phyloP scores from a whole-genome alignment of 2,888 invertebrate species.

The Neoitamus cyanurus region DNA sequence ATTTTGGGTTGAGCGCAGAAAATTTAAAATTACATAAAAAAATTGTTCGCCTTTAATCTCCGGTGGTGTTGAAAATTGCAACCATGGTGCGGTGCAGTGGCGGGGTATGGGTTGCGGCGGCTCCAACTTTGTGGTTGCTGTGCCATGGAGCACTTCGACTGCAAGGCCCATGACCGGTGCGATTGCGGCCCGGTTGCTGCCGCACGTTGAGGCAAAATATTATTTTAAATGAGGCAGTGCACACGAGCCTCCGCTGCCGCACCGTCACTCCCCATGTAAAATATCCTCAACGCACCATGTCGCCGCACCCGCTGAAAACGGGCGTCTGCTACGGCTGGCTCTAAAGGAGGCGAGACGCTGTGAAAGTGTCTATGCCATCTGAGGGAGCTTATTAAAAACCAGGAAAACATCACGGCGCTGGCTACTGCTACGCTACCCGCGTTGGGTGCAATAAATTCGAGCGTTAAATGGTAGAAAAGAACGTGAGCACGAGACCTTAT shows the following conservation, averaged over 20 bases:
- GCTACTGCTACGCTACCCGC: not conserved
- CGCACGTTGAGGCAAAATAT: too few relatives aligned
- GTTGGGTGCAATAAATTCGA: slow-evolving; percentile 2
- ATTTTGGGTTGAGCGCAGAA: slow-evolving; percentile 1
- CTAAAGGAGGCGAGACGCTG: not conserved
- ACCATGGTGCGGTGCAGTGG: not conserved
- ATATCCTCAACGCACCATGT: too few relatives aligned
- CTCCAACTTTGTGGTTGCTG: not conserved
- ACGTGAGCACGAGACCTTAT: slow-evolving; percentile 8
- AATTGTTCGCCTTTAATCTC: slow-evolving; percentile 23
- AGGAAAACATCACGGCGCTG: not conserved
- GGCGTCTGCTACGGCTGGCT: too few relatives aligned
- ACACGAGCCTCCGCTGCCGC: too few relatives aligned
- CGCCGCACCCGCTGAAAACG: too few relatives aligned
- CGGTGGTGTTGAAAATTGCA: not conserved
- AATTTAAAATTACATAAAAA: slow-evolving; percentile 21
- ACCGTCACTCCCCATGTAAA: too few relatives aligned
- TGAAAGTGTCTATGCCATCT: not conserved
- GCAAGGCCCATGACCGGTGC: not conserved
- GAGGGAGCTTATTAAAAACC: not conserved
- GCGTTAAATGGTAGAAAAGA: not conserved
- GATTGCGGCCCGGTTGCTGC: too few relatives aligned
- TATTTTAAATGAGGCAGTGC: too few relatives aligned
- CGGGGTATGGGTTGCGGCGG: not conserved
- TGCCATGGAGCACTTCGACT: not conserved